Percentiles rank a stretch among this genome's conserved stretches.
phyloP scores from a whole-genome alignment of 1,140 invertebrate species.

The Varroa destructor region DNA sequence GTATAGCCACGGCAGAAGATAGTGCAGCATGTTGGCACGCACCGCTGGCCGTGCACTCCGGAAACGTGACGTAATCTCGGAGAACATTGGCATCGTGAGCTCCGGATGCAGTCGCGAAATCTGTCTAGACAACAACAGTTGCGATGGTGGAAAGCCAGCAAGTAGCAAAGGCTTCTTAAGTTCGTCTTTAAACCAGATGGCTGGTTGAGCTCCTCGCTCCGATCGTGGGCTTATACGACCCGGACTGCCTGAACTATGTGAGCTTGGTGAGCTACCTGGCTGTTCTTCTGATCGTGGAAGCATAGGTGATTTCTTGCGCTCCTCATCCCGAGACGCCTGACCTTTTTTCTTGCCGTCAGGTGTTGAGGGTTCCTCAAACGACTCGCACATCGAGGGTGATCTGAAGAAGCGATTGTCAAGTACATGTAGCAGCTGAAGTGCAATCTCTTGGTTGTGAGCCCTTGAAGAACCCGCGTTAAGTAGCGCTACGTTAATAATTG shows the following conservation, averaged over 20 bases:
- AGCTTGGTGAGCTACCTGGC: slow-evolving; percentile 13
- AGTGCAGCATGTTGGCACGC: slow-evolving; percentile 71
- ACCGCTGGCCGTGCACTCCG: slow-evolving; percentile 85
- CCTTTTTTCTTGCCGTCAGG: slow-evolving; percentile 14
- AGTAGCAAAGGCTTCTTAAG: slow-evolving; percentile 50
- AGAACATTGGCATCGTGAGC: slow-evolving; percentile 97
- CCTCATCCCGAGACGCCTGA: not conserved
- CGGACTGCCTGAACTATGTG: slow-evolving; percentile 23
- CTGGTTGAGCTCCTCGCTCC: slow-evolving; percentile 3
- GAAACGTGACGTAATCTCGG: slow-evolving; percentile 90
- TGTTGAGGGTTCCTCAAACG: slow-evolving; percentile 27
- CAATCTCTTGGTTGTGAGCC: slow-evolving; percentile 75
- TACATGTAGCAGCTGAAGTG: slow-evolving; percentile 79
- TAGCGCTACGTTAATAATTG: slow-evolving; percentile 90
- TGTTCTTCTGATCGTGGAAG: slow-evolving; percentile 13
- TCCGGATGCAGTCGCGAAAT: slow-evolving; percentile 85
- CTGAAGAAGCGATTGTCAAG: slow-evolving; percentile 90
- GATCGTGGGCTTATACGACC: slow-evolving; percentile 11
- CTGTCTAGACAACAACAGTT: slow-evolving; percentile 77
- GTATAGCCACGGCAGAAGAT: slow-evolving; percentile 88
- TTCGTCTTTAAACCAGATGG: slow-evolving; percentile 20
- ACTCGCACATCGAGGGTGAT: slow-evolving; percentile 38
- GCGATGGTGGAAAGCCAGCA: slow-evolving; percentile 74
- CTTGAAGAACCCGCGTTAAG: slow-evolving; percentile 88
- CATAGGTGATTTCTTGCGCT: slow-evolving; percentile 6